Conservation (phyloP, 2,888 invertebrate genomes). For the Dexiosoma caninum region DNA sequence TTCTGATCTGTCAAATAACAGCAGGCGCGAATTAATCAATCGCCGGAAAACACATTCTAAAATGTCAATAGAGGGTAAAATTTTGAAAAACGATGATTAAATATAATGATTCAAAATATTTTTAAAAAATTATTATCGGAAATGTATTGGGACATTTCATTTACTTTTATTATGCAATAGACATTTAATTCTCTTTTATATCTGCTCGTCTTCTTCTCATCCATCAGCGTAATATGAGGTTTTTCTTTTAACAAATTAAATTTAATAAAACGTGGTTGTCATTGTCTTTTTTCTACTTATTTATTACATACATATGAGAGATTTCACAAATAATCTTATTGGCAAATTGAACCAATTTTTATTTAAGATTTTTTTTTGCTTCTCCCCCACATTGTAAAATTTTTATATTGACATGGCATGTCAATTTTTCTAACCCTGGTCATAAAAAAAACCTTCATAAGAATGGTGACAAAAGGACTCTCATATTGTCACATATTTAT, state of each 20-base stretch:
- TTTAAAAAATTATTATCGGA: too few relatives aligned
- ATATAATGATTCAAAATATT: too few relatives aligned
- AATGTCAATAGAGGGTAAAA: too few relatives aligned
- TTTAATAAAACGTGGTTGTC: constrained; percentile 60
- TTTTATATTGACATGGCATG: constrained; percentile 53
- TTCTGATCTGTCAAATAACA: too few relatives aligned
- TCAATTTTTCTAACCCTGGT: constrained; percentile 59
- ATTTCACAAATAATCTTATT: constrained; percentile 59
- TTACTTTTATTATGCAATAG: not conserved
- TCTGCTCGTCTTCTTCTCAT: not conserved
- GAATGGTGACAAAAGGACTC: constrained; percentile 44
- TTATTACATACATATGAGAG: constrained; percentile 31
- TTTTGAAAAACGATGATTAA: too few relatives aligned
- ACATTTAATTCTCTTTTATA: constrained; percentile 11
- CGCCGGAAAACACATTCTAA: too few relatives aligned
- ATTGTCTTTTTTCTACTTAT: constrained; percentile 23
- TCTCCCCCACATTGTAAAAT: not conserved
- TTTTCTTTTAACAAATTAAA: constrained; percentile 61
- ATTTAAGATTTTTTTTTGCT: constrained; percentile 21
- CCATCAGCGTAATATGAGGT: constrained; percentile 30
- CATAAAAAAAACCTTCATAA: constrained; percentile 41
- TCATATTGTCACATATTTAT: not conserved
- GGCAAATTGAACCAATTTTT: constrained; percentile 63
- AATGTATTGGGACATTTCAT: too few relatives aligned
- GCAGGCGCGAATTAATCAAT: too few relatives aligned